These are phyloP conservation scores for Gasteruption jaculator DNA, from an alignment of 2,888 invertebrate species.

Conservation along the genomic window DNA sequence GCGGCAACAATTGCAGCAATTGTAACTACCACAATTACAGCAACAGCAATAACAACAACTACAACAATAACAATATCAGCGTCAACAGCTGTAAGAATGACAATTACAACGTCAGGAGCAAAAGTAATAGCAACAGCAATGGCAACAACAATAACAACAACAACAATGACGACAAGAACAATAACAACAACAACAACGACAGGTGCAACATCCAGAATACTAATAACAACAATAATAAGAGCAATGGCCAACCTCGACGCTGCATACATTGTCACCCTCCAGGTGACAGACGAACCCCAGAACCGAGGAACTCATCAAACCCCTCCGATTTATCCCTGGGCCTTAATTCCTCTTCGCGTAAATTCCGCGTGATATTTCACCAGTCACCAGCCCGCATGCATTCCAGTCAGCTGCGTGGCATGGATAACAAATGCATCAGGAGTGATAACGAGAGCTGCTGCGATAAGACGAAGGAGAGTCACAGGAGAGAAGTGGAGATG, in stretches of 20 bases:
- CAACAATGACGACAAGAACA: background rate
- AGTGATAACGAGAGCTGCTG: background rate
- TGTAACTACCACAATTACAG: background rate
- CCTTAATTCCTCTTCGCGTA: no score
- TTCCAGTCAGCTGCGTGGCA: no score
- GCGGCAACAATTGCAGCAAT: no score
- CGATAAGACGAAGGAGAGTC: background rate
- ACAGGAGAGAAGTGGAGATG: background rate
- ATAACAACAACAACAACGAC: conserved; percentile 1
- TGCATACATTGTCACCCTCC: no score
- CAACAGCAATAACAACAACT: background rate
- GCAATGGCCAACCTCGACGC: no score
- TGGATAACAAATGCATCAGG: no score
- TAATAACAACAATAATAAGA: background rate
- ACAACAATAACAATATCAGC: background rate
- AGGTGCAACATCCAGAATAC: background rate
- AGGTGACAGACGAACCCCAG: no score
- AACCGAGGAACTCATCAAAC: no score
- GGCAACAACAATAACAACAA: background rate
- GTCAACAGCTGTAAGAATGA: background rate
- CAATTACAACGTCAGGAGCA: conserved; percentile 1
- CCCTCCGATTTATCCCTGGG: no score
- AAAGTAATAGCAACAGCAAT: background rate
- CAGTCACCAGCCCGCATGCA: no score
- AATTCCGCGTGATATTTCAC: no score